Conservation (phyloP, 2,797 vertebrate species). For the Pelodytes ibericus region DNA sequence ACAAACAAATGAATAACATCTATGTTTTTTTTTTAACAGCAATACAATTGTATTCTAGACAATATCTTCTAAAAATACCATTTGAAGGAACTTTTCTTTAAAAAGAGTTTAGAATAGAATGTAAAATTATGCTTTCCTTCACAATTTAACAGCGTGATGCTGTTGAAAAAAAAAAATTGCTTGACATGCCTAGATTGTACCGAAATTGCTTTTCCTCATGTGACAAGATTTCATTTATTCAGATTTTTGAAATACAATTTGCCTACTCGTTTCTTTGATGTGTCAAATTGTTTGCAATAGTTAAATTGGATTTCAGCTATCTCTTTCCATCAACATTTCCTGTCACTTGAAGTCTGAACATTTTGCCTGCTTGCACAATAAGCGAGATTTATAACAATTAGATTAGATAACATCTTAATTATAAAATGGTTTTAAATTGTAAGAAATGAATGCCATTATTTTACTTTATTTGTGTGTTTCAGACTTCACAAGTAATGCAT, state of each 20-base stretch:
- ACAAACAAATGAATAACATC: too few relatives aligned
- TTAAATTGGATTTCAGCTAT: conserved; percentile 45
- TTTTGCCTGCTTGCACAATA: conserved; percentile 22
- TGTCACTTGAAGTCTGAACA: conserved; percentile 30
- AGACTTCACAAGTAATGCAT: not conserved
- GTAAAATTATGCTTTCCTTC: not conserved
- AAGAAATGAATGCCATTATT: not conserved
- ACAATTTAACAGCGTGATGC: not conserved
- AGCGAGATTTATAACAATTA: conserved; percentile 20
- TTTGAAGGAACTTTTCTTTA: not conserved
- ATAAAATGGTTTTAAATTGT: conserved; percentile 24
- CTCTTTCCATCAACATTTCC: conserved; percentile 41
- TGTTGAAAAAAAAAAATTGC: not conserved
- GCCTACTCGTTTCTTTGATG: conserved; percentile 31
- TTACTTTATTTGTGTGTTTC: not conserved
- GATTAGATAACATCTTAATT: conserved; percentile 44
- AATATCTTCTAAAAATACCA: not conserved
- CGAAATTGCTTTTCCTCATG: not conserved
- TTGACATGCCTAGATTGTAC: not conserved
- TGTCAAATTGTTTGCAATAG: conserved; percentile 42
- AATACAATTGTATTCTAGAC: not conserved
- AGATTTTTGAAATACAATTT: conserved; percentile 29
- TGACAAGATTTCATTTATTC: conserved; percentile 10
- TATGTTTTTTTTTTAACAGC: conserved; percentile 11
- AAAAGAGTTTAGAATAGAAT: not conserved